Evolutionary conservation across 2,113 vertebrate species (phyloP), one percentile per base, ranked within the genome.

Genomic region (Puntigrus tetrazona): DNA sequence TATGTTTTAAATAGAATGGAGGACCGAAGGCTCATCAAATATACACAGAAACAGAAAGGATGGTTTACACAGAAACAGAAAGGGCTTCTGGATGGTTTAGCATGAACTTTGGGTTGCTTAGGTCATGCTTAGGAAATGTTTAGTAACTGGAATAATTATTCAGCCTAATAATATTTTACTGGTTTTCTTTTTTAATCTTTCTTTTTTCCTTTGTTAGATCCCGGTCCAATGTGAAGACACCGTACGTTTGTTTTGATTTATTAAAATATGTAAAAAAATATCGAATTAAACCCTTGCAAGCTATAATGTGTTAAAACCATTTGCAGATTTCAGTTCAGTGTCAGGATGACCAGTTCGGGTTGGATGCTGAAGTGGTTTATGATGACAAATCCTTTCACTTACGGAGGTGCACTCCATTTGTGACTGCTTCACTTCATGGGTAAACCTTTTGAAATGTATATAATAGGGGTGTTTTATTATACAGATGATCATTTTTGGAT

Each of bases 281-380:
- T 73, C 41, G 43, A n/a, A n/a, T 72, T 76, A 20, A 55, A 31
- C 8, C 0, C 47, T 3, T n/a, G 36, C 8, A 43, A 14, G 20
- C 22, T n/a, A 43, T 41, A 43, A 20, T 10, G 22, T 72, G 27
- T 81, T 36, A 0, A 38, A 14, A 25, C 3, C 75, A 29, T 45
- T 59, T 76, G 14, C 47, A 85, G 84, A 18, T 77, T 14, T 65
- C 84, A 41, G 38, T 81, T 5, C 70, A 84, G 45, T 88, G 87
- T 65, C 16, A 81, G 41, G 84, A 86, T 22, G 61, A 88, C 29
- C 47, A 74, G 7, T 85, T 69, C 65, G 86, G 82, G 1, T 81
- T 89, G 4, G 25, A 78, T 27, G 86, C 29, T 22, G 31, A 41
- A 9, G 72, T 88, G 25, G 22, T 83, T 65, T 73, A 22, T 61